Evolutionary conservation across 2,888 invertebrate species (phyloP), one percentile per base, ranked within the genome.

Genomic region (Ptilodon capucinus): DNA sequence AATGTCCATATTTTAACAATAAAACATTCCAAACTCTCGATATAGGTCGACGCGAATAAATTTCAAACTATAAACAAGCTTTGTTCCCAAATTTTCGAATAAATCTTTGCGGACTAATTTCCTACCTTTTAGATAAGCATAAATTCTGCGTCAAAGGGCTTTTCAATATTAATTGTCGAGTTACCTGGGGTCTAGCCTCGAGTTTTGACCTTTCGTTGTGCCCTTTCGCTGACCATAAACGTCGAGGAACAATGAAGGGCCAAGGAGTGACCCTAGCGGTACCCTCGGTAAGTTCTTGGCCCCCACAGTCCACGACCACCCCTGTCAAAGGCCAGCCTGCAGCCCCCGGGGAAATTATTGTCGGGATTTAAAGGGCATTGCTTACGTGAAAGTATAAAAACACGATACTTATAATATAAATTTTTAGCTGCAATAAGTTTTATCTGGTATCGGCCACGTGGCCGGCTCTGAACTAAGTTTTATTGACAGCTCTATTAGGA

Each of bases 321-420:
- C 89, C 86, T 79, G 85, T 84, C 87, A 88, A 88, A 87, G 86
- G 86, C 84, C 84, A 87, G 76, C 64, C 79, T 74, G 68, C 64
- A 71, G 72, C 79, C 91, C 81, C 91, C 44, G 59, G 91, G 91
- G 91, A 91, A 91, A 91, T 91, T 89, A 91, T 91, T 86, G 90
- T 87, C 86, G 85, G 91, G 91, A 88, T 91, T 91, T 91, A 91
- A 91, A 91, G 91, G 91, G 90, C 88, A 87, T 77, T 82, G 83
- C 86, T 86, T 84, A 81, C 82, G 82, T 71, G 68, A 74, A 88
- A 77, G 76, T 80, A 86, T 76, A 88, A 89, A 88, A 86, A 83
- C 78, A 77, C 76, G 79, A 79, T 81, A 81, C 76, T 80, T 82
- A 77, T 83, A 84, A 84, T 84, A 79, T 76, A 81, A 82, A 67